phyloP scores from a whole-genome alignment of 2,888 invertebrate genomes.

The Coronaproctus castanopsis region DNA sequence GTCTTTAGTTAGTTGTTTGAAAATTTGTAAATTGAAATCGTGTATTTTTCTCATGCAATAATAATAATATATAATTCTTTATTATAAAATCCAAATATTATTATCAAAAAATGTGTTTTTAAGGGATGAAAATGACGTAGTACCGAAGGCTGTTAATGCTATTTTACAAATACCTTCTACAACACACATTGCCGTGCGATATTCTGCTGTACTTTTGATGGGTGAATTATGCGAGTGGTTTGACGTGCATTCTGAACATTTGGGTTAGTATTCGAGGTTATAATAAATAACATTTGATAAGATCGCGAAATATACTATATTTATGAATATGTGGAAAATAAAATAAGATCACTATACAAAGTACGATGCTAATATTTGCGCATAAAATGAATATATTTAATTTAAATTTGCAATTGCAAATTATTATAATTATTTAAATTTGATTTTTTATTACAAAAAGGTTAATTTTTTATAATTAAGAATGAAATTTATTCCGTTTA shows the following conservation, averaged over 20 bases:
- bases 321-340: too few species aligned
- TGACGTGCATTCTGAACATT: conserved; percentile 56
- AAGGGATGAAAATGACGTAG: conserved; percentile 75
- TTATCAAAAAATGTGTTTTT: too few species aligned
- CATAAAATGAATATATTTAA: neutral
- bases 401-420: neutral
- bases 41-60: too few species aligned
- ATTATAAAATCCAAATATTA: too few species aligned
- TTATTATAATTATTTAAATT: neutral
- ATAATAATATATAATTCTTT: too few species aligned
- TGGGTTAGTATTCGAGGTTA: conserved; percentile 34
- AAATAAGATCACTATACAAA: neutral
- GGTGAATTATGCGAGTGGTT: conserved; percentile 93
- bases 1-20: too few species aligned
- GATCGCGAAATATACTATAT: too few species aligned
- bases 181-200: conserved; percentile 67
- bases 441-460: too few species aligned
- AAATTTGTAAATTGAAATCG: too few species aligned
- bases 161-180: conserved; percentile 62
- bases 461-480: too few species aligned
- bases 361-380: neutral
- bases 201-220: conserved; percentile 66
- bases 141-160: conserved; percentile 81
- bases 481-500: too few species aligned
- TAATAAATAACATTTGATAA: too few species aligned